Base-by-base conservation (phyloP, 2,797 vertebrate species). In the Poeciliopsis turneri region DNA sequence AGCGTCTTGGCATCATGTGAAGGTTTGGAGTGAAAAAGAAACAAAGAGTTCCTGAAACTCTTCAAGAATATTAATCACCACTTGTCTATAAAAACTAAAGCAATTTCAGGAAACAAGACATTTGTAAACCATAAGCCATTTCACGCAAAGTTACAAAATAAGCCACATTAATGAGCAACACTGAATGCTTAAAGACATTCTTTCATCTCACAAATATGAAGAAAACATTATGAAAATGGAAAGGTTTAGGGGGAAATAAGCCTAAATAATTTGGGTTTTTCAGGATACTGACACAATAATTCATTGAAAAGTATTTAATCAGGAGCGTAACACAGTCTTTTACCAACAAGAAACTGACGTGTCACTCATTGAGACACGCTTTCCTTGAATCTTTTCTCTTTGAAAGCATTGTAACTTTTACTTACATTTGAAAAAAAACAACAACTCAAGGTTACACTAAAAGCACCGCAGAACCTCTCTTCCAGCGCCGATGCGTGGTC, bases 401-500 rank as follows among this genome's bases (percentile, higher is more conserved):
- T 13, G 39, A 23, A 64, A 3, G 69, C 30, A 0, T 33, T 15
- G 28, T 4, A 76, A 9, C n/a, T 75, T 80, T 61, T 77, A 84
- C 88, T 85, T 80, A 87, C 84, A 28, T 20, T 33, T 20, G 43
- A 36, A 15, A 61, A 47, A 12, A 8, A 43, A 57, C 23, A 15
- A 61, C 43, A 11, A 66, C 66, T 55, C 33, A 47, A 41, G 5
- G 43, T 55, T 55, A 0, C 47, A 18, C 74, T 46, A 46, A 25
- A 68, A 46, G 72, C 23, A 5, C 57, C 69, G 74, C 72, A 78
- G 80, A 68, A 53, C 43, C 49, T 33, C 4, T 51, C 20, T 1
- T 28, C 15, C 36, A 36, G 20, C 4, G 1, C 53, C 53, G 39
- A 9, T 3, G 61, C 12, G 64, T 12, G 20, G 64, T 43, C 12